A percentile compares a stretch with the other conserved stretches of the same genome.
These are phyloP conservation scores for Parnassius glacialis DNA, from an alignment of 2,888 invertebrate species.

Conservation along the genomic window DNA sequence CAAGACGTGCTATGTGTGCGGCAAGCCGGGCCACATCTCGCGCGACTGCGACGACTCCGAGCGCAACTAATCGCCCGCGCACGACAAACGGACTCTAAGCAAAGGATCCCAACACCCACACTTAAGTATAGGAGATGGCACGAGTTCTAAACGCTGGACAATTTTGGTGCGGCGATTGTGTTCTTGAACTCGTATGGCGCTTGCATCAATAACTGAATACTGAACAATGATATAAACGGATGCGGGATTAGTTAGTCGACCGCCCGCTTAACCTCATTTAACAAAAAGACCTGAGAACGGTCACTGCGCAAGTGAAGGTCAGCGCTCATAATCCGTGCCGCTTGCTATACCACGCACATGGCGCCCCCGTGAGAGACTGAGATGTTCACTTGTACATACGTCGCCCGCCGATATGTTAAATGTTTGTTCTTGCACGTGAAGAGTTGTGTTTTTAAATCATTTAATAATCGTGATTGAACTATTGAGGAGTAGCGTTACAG, in stretches of 20 bases:
- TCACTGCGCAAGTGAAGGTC: no score
- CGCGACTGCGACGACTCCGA: constrained; percentile 93
- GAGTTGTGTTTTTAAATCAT: constrained; percentile 80
- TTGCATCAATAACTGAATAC: no score
- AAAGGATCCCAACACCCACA: constrained; percentile 67
- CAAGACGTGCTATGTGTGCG: constrained; percentile 96
- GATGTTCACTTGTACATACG: constrained; percentile 64
- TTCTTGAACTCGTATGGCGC: no score
- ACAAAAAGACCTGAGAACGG: no score
- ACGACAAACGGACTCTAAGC: constrained; percentile 70
- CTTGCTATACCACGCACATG: constrained; percentile 53
- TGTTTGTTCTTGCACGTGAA: constrained; percentile 78
- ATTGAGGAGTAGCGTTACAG: constrained; percentile 80
- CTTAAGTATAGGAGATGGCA: constrained; percentile 47
- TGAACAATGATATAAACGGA: no score
- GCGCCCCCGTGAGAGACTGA: constrained; percentile 57
- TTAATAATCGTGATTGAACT: constrained; percentile 79
- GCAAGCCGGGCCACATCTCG: constrained; percentile 94
- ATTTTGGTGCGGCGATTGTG: constrained; percentile 43
- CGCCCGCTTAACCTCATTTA: no score
- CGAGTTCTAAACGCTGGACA: no score
- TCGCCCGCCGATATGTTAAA: constrained; percentile 64
- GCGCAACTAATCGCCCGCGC: constrained; percentile 76
- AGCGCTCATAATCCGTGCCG: no score
- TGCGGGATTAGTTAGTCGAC: no score